A percentile compares a stretch with the other conserved stretches of the same genome.
These are phyloP conservation scores for Malaclemys terrapin DNA, from an alignment of 2,113 vertebrate species.

Conservation along the genomic window DNA sequence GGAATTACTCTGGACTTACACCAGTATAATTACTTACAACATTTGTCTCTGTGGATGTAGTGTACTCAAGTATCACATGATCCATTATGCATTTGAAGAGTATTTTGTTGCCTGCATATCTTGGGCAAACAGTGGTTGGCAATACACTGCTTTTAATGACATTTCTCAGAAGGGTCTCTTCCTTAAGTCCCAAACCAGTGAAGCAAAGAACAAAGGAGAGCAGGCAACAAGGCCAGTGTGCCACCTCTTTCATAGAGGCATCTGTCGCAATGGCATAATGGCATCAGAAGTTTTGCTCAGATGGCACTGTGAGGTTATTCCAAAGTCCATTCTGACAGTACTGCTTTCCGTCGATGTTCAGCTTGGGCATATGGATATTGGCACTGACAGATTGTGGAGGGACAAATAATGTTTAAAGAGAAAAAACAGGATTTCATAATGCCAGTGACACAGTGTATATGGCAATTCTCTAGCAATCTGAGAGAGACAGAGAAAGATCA, in stretches of 20 bases:
- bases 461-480: background rate
- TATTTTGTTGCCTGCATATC: background rate
- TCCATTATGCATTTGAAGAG: background rate
- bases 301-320: background rate
- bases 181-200: background rate
- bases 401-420: background rate
- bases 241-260: background rate
- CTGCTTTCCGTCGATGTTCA: background rate
- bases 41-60: background rate
- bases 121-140: background rate
- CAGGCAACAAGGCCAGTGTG: background rate
- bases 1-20: background rate
- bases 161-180: background rate
- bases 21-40: background rate
- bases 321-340: background rate
- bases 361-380: background rate
- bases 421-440: background rate
- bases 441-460: background rate
- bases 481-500: background rate
- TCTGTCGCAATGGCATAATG: background rate
- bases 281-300: background rate
- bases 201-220: background rate
- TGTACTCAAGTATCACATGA: background rate
- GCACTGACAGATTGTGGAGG: background rate
- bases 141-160: background rate